Evolutionary conservation across 2,113 vertebrate species (phyloP), one percentile per base, ranked within the genome.

Genomic region (Patagioenas fasciata): DNA sequence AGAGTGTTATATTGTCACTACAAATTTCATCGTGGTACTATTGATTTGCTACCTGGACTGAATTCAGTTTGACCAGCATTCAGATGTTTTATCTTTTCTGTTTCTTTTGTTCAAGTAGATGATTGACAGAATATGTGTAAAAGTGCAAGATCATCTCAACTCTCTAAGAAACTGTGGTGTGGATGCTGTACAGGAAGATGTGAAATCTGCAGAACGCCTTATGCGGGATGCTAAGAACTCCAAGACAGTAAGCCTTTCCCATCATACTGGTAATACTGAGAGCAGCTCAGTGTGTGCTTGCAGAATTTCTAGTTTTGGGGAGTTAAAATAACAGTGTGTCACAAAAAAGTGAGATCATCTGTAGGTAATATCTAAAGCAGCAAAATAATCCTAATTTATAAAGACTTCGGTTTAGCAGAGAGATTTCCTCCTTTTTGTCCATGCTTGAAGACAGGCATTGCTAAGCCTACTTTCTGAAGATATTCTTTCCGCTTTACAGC

Each of bases 91-190:
- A 17, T 60, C 19, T 91, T 74, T 14, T 54, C 20, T 51, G 2
- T 80, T 62, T 58, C 56, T 89, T 69, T 81, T 90, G 58, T 90
- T 71, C 36, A 66, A 82, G 71, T 95, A 99, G 99, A 99, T 99
- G 99, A 99, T 99, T 83, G 99, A 99, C 94, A 98, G 99, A 95
- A 99, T 99, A 89, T 99, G 99, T 96, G 99, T 99, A 57, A 99
- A 99, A 97, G 99, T 99, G 40, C 99, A 99, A 97, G 99, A 99
- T 95, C 99, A 99, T 87, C 98, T 99, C 73, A 99, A 99, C 97
- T 99, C 99, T 19, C 96, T 99, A 91, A 98, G 98, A 53, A 99
- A 98, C 90, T 99, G 98, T 3, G 98, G 98, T 40, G 98, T 97
- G 25, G 99, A 99, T 11, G 94, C 96, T 51, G 94, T 99, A 44